Base-by-base conservation (phyloP, 1,140 invertebrate species). In the Probaryconus sp. region DNA sequence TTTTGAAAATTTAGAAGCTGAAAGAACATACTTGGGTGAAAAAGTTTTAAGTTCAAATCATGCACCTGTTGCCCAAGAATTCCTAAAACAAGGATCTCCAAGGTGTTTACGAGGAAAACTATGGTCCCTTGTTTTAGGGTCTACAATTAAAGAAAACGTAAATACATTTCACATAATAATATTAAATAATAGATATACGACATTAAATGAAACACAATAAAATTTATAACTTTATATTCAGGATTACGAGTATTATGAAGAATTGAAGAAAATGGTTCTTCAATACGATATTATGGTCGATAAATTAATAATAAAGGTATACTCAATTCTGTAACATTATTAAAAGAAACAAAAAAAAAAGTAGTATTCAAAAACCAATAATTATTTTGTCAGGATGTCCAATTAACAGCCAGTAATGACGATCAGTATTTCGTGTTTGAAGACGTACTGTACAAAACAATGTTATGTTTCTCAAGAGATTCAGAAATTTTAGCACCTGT, bases 371-470 rank as follows among this genome's bases (percentile, higher is more conserved):
- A 14, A 37, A 37, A n/a, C n/a, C 10, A 14, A 13, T 16, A 40
- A 28, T 33, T 20, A 47, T 38, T 45, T 21, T 7, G 48, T 40
- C 70, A 93, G 91, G 97, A 98, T 87, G 95, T 99, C 2, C 96
- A 97, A 85, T 85, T 98, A 28, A 98, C 97, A 6, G 96, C 97
- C 0, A 96, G 96, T 3, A 98, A 98, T 85, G 97, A 99, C 83
- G 97, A 98, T 83, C 96, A 98, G 81, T 98, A 98, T 84, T 99
- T 99, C 88, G 96, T 99, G 0, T 99, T 98, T 87, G 97, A 98
- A 89, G 97, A 99, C 87, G 91, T 97, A 28, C 88, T 98, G 0
- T 97, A 98, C 85, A 96, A 98, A 90, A 95, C 95, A 82, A 92
- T 98, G 90, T 83, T 99, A 16, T 97, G 96, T 78, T 98, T 98